phyloP scores from a whole-genome alignment of 2,113 vertebrate genomes.

The Mystacornis crossleyi region DNA sequence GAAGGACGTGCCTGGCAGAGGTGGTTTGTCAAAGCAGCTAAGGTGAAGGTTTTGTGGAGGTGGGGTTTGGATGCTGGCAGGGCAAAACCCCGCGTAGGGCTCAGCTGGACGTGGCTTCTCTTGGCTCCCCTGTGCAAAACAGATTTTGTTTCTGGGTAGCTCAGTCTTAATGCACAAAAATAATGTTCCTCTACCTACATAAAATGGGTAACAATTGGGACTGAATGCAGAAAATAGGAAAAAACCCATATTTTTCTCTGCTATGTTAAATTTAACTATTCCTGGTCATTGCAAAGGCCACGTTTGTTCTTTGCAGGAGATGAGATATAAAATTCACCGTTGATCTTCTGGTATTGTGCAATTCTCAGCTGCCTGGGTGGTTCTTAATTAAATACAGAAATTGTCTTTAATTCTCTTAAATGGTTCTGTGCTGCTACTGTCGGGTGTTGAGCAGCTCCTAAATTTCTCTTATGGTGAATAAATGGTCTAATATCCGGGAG shows the following conservation, averaged over 20 bases:
- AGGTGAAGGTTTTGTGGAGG: not conserved
- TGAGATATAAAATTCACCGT: not conserved
- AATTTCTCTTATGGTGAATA: not conserved
- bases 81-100: not conserved
- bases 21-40: not conserved
- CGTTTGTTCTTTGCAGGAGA: not conserved
- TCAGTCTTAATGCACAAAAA: not conserved
- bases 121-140: not conserved
- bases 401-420: not conserved
- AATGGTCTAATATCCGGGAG: not conserved
- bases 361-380: not conserved
- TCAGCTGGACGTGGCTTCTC: not conserved
- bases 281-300: not conserved
- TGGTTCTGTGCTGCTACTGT: not conserved
- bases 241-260: accelerated
- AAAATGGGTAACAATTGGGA: not conserved
- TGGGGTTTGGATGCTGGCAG: not conserved
- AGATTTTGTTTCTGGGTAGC: not conserved
- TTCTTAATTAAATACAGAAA: not conserved
- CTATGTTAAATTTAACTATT: not conserved
- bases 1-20: not conserved
- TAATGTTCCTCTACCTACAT: not conserved
- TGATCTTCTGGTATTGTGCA: not conserved
- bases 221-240: not conserved
- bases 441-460: not conserved